Conservation (phyloP, 1,140 invertebrate species). For the Plectus sambesii region DNA sequence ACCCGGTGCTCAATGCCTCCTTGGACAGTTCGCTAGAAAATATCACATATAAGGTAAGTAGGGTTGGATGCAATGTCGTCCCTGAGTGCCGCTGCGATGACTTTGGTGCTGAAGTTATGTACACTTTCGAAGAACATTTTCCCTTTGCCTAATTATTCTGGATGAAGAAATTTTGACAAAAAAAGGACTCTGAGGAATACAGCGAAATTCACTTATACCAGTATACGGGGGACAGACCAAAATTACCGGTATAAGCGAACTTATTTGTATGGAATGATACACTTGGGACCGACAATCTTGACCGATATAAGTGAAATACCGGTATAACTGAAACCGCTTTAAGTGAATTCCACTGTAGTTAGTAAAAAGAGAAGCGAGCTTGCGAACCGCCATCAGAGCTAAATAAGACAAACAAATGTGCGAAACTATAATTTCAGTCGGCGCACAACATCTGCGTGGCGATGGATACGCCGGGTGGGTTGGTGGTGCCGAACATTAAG, state of each 20-base stretch:
- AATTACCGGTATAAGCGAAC: too few species aligned
- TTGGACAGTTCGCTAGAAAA: constrained; percentile 69
- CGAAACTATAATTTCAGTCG: constrained; percentile 48
- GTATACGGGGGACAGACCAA: too few species aligned
- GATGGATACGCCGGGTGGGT: constrained; percentile 79
- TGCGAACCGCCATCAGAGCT: too few species aligned
- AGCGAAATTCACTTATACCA: too few species aligned
- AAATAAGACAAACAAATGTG: background rate
- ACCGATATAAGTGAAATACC: too few species aligned
- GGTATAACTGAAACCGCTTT: too few species aligned
- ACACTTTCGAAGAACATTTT: background rate
- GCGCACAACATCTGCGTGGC: constrained; percentile 92
- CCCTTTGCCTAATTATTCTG: background rate
- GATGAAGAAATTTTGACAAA: background rate
- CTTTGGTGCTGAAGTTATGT: too few species aligned
- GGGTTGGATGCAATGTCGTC: background rate
- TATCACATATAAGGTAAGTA: constrained; percentile 59
- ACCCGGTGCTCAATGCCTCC: constrained; percentile 77
- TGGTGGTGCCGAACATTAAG: constrained; percentile 97
- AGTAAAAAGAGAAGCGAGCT: too few species aligned
- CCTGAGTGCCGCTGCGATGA: constrained; percentile 47
- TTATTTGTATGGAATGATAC: too few species aligned
- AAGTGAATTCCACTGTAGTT: too few species aligned
- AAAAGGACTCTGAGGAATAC: background rate
- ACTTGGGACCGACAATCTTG: too few species aligned